Percentiles rank a stretch among this genome's conserved stretches.
Evolutionary conservation across 1,140 invertebrate genomes (phyloP).

Genomic region (Ostrea denselamellosa): DNA sequence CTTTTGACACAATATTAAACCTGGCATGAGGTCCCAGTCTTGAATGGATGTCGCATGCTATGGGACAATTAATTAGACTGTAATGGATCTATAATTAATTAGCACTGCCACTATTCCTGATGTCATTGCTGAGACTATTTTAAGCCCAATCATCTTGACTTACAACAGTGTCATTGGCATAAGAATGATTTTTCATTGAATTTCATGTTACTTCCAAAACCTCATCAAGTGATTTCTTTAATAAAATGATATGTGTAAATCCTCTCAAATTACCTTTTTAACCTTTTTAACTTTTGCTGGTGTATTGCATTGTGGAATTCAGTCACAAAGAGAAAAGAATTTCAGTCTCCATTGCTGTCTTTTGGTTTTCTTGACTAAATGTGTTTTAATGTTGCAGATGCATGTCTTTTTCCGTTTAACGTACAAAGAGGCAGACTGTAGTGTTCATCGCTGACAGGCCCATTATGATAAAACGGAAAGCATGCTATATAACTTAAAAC

Average conservation of each 20-base stretch:
- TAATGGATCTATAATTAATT: conserved; percentile 35
- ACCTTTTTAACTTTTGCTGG: neutral
- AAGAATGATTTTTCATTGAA: neutral
- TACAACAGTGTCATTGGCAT: neutral
- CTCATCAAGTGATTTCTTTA: neutral
- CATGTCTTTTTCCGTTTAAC: conserved; percentile 13
- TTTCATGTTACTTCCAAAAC: neutral
- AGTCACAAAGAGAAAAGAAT: neutral
- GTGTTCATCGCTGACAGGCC: conserved; percentile 13
- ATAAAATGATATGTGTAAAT: neutral
- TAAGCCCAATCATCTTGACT: neutral
- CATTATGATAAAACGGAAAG: conserved; percentile 36
- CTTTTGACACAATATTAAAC: neutral
- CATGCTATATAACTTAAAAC: conserved; percentile 37
- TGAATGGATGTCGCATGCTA: neutral
- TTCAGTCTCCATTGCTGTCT: neutral
- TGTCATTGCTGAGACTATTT: conserved; percentile 5
- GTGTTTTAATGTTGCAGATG: neutral
- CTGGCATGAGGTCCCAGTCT: neutral
- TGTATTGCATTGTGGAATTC: neutral
- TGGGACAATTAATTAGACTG: conserved; percentile 23
- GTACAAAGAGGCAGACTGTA: neutral
- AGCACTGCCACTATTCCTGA: neutral
- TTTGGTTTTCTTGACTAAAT: conserved; percentile 2
- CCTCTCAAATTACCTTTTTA: neutral